Evolutionary conservation across 2,888 invertebrate genomes (phyloP).

Genomic region (Noctua pronuba): DNA sequence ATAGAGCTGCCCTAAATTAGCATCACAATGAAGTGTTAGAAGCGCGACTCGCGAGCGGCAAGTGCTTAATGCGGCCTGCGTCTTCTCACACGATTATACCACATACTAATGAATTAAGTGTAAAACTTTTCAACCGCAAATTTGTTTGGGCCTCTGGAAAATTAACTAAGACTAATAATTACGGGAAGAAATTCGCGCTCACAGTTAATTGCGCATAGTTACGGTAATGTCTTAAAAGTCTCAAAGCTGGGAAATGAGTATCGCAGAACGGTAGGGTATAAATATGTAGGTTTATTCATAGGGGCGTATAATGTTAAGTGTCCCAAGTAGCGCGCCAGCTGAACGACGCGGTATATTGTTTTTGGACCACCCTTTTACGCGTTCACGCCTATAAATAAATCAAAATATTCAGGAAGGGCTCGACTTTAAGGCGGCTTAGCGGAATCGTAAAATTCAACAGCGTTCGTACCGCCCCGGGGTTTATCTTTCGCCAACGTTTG

Average conservation of each 20-base stretch:
- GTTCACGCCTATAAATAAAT: conserved; percentile 90
- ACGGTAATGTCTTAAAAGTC: conserved; percentile 60
- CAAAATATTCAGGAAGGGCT: conserved; percentile 90
- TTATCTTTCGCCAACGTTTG: conserved; percentile 86
- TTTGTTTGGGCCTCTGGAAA: conserved; percentile 80
- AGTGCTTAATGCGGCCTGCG: conserved; percentile 86
- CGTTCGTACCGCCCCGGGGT: conserved; percentile 86
- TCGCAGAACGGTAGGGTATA: conserved; percentile 63
- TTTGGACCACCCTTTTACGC: conserved; percentile 89
- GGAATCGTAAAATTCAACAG: conserved; percentile 90
- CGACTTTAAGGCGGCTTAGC: conserved; percentile 90
- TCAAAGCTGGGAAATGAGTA: conserved; percentile 60
- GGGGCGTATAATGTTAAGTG: conserved; percentile 82
- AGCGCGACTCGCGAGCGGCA: conserved; percentile 83
- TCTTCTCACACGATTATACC: conserved; percentile 86
- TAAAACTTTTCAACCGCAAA: conserved; percentile 83
- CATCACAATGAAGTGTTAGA: conserved; percentile 89
- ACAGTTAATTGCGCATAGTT: conserved; percentile 53
- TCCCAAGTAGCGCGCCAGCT: conserved; percentile 77
- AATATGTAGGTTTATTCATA: conserved; percentile 76
- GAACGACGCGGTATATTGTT: conserved; percentile 87
- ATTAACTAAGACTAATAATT: conserved; percentile 76
- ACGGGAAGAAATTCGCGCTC: conserved; percentile 61
- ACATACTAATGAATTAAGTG: conserved; percentile 87
- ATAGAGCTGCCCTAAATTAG: conserved; percentile 89